Base-by-base conservation (phyloP, 2,113 vertebrate species). In the Plotosus lineatus region DNA sequence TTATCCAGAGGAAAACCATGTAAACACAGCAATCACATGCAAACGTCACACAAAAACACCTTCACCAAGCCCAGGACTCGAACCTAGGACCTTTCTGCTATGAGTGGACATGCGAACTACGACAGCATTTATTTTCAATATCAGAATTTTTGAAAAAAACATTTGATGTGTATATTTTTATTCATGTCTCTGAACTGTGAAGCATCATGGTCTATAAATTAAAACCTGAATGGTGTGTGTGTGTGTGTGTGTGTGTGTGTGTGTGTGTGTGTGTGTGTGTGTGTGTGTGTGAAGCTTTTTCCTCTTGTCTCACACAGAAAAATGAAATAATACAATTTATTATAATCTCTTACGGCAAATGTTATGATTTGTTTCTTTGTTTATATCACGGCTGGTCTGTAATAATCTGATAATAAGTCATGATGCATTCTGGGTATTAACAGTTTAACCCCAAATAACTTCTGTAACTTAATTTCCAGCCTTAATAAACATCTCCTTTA, bases 351-450 rank as follows among this genome's bases (percentile, higher is more conserved):
- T 55, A 53, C 61, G 53, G 58, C 48, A 56, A 19, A 7, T 19
- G 1, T 40, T 36, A 26, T 38, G 33, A 50, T 65, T 66, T 26
- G 66, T 60, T 78, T 60, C 51, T 21, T 71, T 50, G 53, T 44
- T 28, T 72, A 26, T 63, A 77, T 44, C 60, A 73, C 38, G 69
- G 56, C 26, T 71, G 40, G 44, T 48, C 58, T 84, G 79, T 51
- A 90, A 88, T 87, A 87, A 81, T 82, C 83, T 74, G 84, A 91
- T 40, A 86, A 89, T 88, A 83, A 76, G 68, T 76, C 87, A 82
- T 88, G 89, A 92, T 92, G 88, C 87, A 89, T 83, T 88, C 68
- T 79, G 80, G 86, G 87, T 86, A 88, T 88, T 77, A 81, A 86
- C 80, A 82, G 86, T 91, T 90, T 90, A 88, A 91, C 88, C 56